phyloP scores from a whole-genome alignment of 2,113 vertebrate species.

The Prinia subflava region DNA sequence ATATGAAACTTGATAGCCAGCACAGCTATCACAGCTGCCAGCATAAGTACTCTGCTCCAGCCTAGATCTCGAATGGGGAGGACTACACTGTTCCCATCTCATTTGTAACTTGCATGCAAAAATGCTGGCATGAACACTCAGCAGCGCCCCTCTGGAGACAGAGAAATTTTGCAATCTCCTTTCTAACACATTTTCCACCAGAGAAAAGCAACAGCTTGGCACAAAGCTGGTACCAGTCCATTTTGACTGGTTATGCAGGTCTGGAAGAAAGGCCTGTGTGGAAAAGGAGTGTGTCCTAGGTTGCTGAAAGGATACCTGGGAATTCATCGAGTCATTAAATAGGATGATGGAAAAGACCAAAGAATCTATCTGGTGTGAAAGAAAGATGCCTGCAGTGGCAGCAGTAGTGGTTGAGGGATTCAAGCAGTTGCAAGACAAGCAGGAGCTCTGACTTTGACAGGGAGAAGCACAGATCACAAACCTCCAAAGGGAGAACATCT shows the following conservation, averaged over 20 bases:
- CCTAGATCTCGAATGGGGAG: background rate
- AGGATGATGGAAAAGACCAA: background rate
- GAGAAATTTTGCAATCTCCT: background rate
- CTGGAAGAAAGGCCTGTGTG: background rate
- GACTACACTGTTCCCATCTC: background rate
- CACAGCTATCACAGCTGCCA: background rate
- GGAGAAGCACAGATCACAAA: background rate
- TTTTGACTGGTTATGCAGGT: rapidly evolving
- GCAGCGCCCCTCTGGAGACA: background rate
- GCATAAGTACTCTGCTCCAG: background rate
- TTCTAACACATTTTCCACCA: background rate
- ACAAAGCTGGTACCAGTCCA: background rate
- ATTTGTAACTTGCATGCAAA: background rate
- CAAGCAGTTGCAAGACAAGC: background rate
- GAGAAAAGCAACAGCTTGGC: background rate
- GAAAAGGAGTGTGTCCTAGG: background rate
- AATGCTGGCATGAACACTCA: rapidly evolving
- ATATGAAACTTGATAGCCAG: background rate
- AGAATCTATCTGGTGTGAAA: background rate
- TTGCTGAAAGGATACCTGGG: background rate
- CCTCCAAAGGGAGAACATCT: background rate
- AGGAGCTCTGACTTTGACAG: background rate
- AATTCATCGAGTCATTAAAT: background rate
- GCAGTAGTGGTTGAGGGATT: background rate
- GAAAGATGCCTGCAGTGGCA: background rate